Conservation (phyloP, 2,888 invertebrate genomes). For the Apodemia duryi region DNA sequence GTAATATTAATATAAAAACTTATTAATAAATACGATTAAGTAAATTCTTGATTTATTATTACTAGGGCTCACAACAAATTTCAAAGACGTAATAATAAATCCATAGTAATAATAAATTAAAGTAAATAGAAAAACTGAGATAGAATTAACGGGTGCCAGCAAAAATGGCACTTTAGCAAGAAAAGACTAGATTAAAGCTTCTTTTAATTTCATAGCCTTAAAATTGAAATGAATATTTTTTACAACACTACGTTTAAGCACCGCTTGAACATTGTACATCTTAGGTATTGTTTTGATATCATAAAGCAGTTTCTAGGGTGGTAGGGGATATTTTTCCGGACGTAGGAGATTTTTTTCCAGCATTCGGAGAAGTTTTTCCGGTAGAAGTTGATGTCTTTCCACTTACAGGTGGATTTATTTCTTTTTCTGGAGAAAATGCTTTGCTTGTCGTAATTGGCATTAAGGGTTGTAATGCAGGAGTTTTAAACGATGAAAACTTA, state of each 20-base stretch:
- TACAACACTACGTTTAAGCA: conserved; percentile 46
- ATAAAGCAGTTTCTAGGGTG: conserved; percentile 83
- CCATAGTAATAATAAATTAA: conserved; percentile 32
- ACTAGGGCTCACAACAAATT: background rate
- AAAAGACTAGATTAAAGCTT: conserved; percentile 78
- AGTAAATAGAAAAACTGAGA: conserved; percentile 50
- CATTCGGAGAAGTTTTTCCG: background rate
- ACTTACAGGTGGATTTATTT: background rate
- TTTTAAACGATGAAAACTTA: conserved; percentile 62
- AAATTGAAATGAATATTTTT: conserved; percentile 39
- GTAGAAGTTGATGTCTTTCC: background rate
- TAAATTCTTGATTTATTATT: no score
- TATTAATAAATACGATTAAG: no score
- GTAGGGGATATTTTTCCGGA: conserved; percentile 61
- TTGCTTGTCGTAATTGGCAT: conserved; percentile 41
- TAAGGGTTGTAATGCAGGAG: conserved; percentile 44
- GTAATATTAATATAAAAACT: conserved; percentile 38
- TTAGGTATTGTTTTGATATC: conserved; percentile 45
- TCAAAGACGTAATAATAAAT: background rate
- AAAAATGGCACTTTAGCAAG: conserved; percentile 66
- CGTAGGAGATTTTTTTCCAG: background rate
- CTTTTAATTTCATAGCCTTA: conserved; percentile 63
- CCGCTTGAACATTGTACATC: conserved; percentile 42
- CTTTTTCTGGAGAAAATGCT: conserved; percentile 60
- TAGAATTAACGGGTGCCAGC: conserved; percentile 48